phyloP scores from a whole-genome alignment of 2,113 vertebrate species.

The Oreochromis spilurus region DNA sequence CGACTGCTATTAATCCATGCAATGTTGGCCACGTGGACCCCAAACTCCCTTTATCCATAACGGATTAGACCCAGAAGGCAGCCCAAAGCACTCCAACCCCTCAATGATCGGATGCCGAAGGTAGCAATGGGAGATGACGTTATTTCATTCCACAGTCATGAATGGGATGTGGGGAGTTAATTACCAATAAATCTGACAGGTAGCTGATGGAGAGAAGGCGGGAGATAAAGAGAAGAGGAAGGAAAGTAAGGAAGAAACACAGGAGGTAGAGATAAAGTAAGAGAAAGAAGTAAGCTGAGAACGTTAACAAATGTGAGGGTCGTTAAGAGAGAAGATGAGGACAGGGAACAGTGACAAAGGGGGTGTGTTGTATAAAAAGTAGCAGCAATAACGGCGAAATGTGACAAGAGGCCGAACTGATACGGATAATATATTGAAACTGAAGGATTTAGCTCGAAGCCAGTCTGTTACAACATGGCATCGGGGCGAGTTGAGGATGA shows the following conservation, averaged over 20 bases:
- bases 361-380: neutral
- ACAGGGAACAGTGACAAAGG: neutral
- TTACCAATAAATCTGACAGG: constrained; percentile 50
- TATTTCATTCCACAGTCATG: constrained; percentile 46
- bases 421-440: neutral
- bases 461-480: neutral
- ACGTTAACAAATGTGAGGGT: neutral
- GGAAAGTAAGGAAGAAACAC: neutral
- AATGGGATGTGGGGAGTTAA: constrained; percentile 32
- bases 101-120: constrained; percentile 34
- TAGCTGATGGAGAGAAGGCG: neutral
- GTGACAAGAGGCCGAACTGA: neutral
- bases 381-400: neutral
- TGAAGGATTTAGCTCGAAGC: constrained; percentile 7
- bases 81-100: constrained; percentile 18
- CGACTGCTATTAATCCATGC: neutral
- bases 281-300: neutral
- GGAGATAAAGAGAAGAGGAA: neutral
- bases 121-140: constrained; percentile 17
- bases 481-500: neutral
- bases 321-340: neutral
- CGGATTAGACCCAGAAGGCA: constrained; percentile 50
- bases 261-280: neutral
- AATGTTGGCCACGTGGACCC: neutral
- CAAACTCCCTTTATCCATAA: constrained; percentile 50